Conservation (phyloP, 1,140 invertebrate species). For the Zophobas morio region DNA sequence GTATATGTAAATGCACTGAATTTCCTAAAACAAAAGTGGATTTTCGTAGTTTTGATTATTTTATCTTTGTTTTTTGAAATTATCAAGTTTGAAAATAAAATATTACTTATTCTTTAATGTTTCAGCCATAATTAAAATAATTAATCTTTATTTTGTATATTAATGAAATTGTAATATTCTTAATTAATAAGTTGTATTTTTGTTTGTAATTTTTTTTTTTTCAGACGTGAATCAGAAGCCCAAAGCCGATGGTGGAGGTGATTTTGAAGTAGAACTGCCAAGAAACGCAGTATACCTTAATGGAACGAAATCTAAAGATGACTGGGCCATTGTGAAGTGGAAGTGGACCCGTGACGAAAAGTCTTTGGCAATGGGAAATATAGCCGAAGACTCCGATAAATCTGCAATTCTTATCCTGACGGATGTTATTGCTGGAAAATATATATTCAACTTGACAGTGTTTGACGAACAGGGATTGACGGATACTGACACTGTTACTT, state of each 20-base stretch:
- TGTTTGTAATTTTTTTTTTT: constrained; percentile 55
- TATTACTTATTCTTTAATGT: too few species aligned
- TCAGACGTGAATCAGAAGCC: constrained; percentile 91
- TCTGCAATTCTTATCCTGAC: constrained; percentile 86
- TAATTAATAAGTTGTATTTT: constrained; percentile 4
- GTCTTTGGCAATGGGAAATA: constrained; percentile 87
- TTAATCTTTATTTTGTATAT: too few species aligned
- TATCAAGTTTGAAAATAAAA: too few species aligned
- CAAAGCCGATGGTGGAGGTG: constrained; percentile 89
- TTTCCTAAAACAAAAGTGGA: too few species aligned
- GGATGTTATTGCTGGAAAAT: constrained; percentile 88
- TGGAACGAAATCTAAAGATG: constrained; percentile 89
- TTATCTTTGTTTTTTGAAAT: too few species aligned
- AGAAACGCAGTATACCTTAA: constrained; percentile 84
- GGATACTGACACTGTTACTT: constrained; percentile 84
- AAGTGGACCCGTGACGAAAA: constrained; percentile 85
- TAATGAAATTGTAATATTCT: too few species aligned
- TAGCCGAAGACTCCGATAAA: constrained; percentile 82
- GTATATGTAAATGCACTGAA: too few species aligned
- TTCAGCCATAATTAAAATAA: too few species aligned
- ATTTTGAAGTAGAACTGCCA: constrained; percentile 84
- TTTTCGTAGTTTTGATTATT: too few species aligned
- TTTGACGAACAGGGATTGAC: constrained; percentile 90
- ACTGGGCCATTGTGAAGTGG: constrained; percentile 89
- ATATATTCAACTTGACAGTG: constrained; percentile 90